Conservation (phyloP, 2,888 invertebrate species). For the Calliscelio sp. region DNA sequence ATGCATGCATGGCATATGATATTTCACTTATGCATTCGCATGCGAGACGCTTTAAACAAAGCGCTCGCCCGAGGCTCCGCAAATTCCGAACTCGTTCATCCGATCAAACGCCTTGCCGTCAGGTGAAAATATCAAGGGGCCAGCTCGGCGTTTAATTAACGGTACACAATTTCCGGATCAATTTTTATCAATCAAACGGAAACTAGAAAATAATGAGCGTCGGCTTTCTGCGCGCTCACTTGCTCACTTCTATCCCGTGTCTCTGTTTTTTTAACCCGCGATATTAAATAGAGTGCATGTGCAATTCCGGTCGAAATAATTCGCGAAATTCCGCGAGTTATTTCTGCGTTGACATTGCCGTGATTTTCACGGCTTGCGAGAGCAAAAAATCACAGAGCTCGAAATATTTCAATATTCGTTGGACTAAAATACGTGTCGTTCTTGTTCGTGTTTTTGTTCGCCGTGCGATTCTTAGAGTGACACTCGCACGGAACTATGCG, state of each 20-base stretch:
- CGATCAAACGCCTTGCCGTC: conserved; percentile 55
- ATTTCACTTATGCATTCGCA: conserved; percentile 72
- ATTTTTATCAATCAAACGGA: conserved; percentile 31
- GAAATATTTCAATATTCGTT: conserved; percentile 38
- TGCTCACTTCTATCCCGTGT: too few species aligned
- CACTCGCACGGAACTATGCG: neutral
- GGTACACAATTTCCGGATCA: conserved; percentile 38
- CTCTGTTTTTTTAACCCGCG: too few species aligned
- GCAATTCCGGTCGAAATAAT: conserved; percentile 12
- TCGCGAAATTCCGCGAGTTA: conserved; percentile 20
- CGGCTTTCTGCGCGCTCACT: too few species aligned
- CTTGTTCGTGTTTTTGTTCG: conserved; percentile 4
- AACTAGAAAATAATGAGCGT: neutral
- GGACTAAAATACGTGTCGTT: conserved; percentile 1
- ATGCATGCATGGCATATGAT: conserved; percentile 73
- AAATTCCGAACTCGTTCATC: conserved; percentile 45
- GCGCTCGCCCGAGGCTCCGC: conserved; percentile 41
- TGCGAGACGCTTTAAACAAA: conserved; percentile 62
- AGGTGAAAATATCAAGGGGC: conserved; percentile 36
- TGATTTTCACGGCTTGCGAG: neutral
- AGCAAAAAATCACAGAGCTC: conserved; percentile 15
- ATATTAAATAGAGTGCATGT: conserved; percentile 9
- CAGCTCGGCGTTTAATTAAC: conserved; percentile 33
- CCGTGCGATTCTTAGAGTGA: conserved; percentile 3
- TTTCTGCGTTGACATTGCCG: neutral